Evolutionary conservation across 2,888 invertebrate genomes (phyloP).

Genomic region (Drosophila falleni): DNA sequence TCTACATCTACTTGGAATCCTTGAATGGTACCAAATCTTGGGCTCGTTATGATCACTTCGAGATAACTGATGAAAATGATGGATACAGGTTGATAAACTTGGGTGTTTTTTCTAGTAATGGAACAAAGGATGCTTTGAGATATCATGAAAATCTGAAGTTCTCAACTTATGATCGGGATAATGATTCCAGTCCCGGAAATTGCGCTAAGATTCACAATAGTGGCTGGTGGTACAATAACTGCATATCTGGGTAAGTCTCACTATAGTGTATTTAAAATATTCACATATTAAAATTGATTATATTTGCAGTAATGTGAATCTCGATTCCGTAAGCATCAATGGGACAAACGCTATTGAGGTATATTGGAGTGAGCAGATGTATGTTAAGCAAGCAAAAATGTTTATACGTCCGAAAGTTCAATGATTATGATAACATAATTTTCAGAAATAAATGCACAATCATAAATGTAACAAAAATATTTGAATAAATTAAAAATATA

Average conservation of each 20-base stretch:
- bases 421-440: too few species aligned
- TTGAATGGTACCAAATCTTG: background rate
- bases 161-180: background rate
- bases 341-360: too few species aligned
- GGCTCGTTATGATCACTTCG: background rate
- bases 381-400: too few species aligned
- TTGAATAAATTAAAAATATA: too few species aligned
- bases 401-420: too few species aligned
- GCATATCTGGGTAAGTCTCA: background rate
- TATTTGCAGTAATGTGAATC: background rate
- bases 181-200: background rate
- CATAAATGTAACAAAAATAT: too few species aligned
- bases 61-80: background rate
- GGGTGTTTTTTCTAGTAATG: background rate
- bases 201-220: background rate
- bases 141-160: background rate
- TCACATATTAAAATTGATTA: too few species aligned
- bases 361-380: too few species aligned
- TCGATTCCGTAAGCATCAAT: too few species aligned
- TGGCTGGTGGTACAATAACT: background rate
- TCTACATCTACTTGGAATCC: background rate
- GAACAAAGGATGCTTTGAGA: background rate
- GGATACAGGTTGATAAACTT: background rate
- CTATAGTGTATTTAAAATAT: background rate
- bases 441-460: too few species aligned